phyloP scores from a whole-genome alignment of 2,888 invertebrate genomes.

The Strigamia transsilvanica region DNA sequence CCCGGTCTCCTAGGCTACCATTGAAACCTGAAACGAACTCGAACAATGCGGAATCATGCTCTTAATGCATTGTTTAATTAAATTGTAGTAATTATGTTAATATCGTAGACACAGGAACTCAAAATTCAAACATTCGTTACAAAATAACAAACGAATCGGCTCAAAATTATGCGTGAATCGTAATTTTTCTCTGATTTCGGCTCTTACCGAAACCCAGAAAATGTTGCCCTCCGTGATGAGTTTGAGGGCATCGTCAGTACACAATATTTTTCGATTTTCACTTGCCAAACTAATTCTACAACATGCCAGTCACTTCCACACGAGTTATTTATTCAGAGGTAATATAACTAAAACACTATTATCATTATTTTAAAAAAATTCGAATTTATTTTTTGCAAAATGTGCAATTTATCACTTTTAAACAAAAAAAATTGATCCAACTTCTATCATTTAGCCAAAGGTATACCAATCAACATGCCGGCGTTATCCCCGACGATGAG shows the following conservation, averaged over 20 bases:
- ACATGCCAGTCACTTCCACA: not conserved
- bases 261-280: not conserved
- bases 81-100: not conserved
- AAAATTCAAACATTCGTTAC: not conserved
- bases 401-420: not conserved
- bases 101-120: not conserved
- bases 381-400: not conserved
- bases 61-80: not conserved
- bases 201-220: not conserved
- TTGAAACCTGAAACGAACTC: not conserved
- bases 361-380: not conserved
- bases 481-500: constrained; percentile 46
- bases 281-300: not conserved
- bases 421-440: not conserved
- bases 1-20: not conserved
- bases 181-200: not conserved
- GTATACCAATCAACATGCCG: constrained; percentile 29
- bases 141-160: not conserved
- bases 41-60: not conserved
- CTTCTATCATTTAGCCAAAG: not conserved
- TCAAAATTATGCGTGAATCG: not conserved
- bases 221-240: not conserved
- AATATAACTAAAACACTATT: not conserved
- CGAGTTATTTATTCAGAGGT: not conserved
- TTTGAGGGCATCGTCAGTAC: not conserved